Conservation (phyloP, 2,113 vertebrate genomes). For the Proteles cristata region DNA sequence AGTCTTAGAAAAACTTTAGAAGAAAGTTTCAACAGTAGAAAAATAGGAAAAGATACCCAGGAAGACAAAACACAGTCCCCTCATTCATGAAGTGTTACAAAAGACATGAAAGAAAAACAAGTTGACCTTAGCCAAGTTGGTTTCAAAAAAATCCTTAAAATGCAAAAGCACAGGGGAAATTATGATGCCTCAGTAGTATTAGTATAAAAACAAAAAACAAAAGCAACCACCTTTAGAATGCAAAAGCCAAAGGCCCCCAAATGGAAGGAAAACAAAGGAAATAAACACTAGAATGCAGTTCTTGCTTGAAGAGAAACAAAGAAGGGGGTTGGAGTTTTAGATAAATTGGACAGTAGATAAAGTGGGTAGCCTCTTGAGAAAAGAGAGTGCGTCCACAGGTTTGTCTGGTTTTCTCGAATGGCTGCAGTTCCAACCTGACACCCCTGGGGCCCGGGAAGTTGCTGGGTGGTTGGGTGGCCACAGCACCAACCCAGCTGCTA, state of each 20-base stretch:
- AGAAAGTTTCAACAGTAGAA: slow-evolving; percentile 23
- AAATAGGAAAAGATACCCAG: background rate
- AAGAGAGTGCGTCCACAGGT: no score
- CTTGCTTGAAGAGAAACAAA: background rate
- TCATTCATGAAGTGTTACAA: background rate
- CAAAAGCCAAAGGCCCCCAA: background rate
- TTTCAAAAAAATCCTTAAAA: background rate
- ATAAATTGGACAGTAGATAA: background rate
- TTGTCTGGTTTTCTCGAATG: background rate
- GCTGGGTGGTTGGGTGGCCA: background rate
- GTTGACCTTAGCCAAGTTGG: background rate
- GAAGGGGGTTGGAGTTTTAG: background rate
- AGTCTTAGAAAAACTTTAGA: no score
- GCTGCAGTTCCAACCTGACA: background rate
- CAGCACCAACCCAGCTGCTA: background rate
- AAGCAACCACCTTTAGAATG: background rate
- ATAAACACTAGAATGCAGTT: background rate
- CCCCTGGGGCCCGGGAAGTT: background rate
- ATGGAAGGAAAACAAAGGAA: background rate
- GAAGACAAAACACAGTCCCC: background rate
- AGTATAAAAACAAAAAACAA: background rate
- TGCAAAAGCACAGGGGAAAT: background rate
- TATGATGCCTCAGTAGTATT: background rate
- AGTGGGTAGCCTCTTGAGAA: background rate
- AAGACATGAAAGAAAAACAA: background rate